Evolutionary conservation across 2,888 invertebrate species (phyloP).

Genomic region (Deroplatys truncata): DNA sequence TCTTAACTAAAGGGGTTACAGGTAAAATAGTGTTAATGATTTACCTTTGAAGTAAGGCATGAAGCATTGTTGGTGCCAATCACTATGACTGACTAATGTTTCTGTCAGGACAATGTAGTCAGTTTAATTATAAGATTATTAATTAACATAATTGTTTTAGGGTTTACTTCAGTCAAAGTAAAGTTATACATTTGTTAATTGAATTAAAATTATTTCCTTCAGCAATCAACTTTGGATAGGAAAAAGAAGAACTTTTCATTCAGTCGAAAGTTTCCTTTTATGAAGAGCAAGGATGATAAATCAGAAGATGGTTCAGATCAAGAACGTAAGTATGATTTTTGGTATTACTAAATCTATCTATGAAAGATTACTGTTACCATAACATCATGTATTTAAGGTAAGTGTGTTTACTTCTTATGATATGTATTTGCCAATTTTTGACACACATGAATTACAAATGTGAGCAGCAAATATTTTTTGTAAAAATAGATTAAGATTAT

Average conservation of each 20-base stretch:
- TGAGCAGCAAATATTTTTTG: too few species aligned
- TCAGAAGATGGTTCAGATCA: constrained; percentile 95
- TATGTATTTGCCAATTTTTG: not conserved
- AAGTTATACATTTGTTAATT: not conserved
- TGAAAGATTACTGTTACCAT: not conserved
- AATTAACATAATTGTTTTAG: too few species aligned
- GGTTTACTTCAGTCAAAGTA: too few species aligned
- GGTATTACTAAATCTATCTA: not conserved
- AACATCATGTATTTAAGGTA: not conserved
- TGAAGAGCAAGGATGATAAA: constrained; percentile 99
- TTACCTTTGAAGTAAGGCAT: too few species aligned
- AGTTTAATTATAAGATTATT: too few species aligned
- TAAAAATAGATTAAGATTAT: too few species aligned
- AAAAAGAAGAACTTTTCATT: constrained; percentile 99
- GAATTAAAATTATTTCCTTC: not conserved
- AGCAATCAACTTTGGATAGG: constrained; percentile 91
- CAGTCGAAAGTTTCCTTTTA: constrained; percentile 97
- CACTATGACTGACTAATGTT: too few species aligned
- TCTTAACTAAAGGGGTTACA: too few species aligned
- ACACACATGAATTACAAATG: too few species aligned
- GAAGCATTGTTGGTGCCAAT: too few species aligned
- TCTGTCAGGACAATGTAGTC: too few species aligned
- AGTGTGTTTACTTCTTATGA: not conserved
- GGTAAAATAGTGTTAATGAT: too few species aligned
- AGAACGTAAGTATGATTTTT: constrained; percentile 78